Evolutionary conservation across 2,113 vertebrate species (phyloP), one percentile per base, ranked within the genome.

Genomic region (Aphelocoma coerulescens): DNA sequence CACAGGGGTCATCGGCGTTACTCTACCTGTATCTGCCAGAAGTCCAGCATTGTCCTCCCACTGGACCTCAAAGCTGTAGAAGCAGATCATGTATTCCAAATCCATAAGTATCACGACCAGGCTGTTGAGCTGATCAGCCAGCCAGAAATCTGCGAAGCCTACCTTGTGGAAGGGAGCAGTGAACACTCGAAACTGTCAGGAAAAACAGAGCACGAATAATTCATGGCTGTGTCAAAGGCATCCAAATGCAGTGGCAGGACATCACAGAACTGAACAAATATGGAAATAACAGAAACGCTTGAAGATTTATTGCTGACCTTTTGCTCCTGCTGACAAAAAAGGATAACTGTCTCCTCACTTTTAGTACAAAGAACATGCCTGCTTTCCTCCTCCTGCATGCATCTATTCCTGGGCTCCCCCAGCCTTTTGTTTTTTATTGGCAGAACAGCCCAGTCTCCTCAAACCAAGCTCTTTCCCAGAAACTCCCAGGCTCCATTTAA

Each of bases 141-240:
- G 97, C 99, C 99, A 99, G 98, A 99, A 99, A 98, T 99, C 99
- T 93, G 99, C 99, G 14, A 99, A 99, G 97, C 99, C 99, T 94
- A 99, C 99, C 23, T 99, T 99, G 97, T 99, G 99, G 97, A 99
- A 99, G 24, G 99, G 99, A 74, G 99, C 99, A 7, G 99, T 99
- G 98, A 99, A 99, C 61, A 99, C 99, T 32, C 99, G 99, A 86
- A 99, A 99, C 99, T 99, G 97, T 28, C 79, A 48, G 79, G 84
- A 41, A 65, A 66, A 62, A 79, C 69, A 76, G 66, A 96, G 88
- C 48, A 84, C 32, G 67, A 95, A 77, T 39, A 92, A 94, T 78
- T 96, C 85, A 79, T 91, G 73, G 95, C 86, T 51, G 52, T 6
- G 54, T 90, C 73, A 87, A 78, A 89, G 66, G 76, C 54, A 66